These are phyloP conservation scores for Eutrigla gurnardus DNA, from an alignment of 2,797 vertebrate species.

Conservation along the genomic window DNA sequence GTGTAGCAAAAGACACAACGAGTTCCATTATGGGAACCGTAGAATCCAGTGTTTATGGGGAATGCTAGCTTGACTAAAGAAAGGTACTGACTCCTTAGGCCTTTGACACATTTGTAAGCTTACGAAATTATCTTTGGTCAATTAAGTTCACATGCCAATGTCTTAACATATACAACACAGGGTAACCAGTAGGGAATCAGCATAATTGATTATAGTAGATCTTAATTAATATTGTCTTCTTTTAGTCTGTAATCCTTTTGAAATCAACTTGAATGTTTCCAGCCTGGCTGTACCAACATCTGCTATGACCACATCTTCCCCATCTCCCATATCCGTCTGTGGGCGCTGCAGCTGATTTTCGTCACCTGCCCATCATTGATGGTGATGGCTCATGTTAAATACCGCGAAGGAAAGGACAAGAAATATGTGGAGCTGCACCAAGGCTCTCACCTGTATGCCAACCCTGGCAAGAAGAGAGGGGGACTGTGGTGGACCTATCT, in stretches of 20 bases:
- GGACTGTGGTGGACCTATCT: conserved; percentile 96
- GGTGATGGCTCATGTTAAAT: conserved; percentile 93
- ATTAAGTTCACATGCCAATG: neutral
- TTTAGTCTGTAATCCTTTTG: neutral
- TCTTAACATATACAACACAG: conserved; percentile 1
- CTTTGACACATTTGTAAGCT: neutral
- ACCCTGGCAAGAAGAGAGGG: conserved; percentile 90
- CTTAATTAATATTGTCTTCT: neutral
- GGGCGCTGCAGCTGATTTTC: conserved; percentile 97
- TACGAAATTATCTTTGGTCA: neutral
- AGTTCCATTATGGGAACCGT: neutral
- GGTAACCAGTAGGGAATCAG: neutral
- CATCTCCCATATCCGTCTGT: conserved; percentile 94
- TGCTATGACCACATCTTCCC: conserved; percentile 94
- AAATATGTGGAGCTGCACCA: conserved; percentile 69
- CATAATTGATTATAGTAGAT: neutral
- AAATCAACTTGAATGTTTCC: conserved; percentile 17
- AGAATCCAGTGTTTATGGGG: neutral
- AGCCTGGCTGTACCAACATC: conserved; percentile 91
- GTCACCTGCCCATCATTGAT: conserved; percentile 94
- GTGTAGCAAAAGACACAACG: neutral
- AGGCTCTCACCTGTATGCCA: conserved; percentile 79
- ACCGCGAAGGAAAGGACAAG: conserved; percentile 86
- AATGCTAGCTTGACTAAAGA: neutral
- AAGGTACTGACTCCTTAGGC: neutral